Conservation (phyloP, 2,888 invertebrate genomes). For the Volucella bombylans region DNA sequence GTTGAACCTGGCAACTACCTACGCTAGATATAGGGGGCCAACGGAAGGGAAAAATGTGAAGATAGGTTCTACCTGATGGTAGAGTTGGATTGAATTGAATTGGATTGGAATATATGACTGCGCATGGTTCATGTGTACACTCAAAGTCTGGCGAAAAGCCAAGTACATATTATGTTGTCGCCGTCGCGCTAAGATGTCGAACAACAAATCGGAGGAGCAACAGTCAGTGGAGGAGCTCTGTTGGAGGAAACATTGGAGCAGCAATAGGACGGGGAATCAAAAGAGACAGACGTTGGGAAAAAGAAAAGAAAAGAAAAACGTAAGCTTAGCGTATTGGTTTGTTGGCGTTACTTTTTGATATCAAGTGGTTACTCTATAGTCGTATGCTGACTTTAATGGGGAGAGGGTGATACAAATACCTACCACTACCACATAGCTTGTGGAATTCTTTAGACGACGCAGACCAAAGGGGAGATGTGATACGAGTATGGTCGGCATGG, state of each 20-base stretch:
- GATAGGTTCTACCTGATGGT: conserved; percentile 43
- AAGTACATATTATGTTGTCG: conserved; percentile 70
- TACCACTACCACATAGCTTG: conserved; percentile 9
- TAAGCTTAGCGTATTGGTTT: conserved; percentile 26
- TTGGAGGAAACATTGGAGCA: background rate
- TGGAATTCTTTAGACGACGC: conserved; percentile 47
- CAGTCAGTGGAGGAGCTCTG: no score
- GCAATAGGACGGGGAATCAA: conserved; percentile 3
- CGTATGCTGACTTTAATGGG: conserved; percentile 2
- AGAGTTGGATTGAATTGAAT: background rate
- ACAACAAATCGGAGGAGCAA: background rate
- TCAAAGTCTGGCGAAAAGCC: conserved; percentile 61
- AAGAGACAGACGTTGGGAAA: background rate
- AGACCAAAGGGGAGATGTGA: background rate
- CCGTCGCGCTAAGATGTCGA: conserved; percentile 58
- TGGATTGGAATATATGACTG: conserved; percentile 58
- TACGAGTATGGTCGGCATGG: conserved; percentile 18
- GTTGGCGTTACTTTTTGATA: conserved; percentile 66
- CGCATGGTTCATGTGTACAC: conserved; percentile 65
- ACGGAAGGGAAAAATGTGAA: conserved; percentile 9
- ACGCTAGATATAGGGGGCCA: no score
- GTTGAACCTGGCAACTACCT: conserved; percentile 38
- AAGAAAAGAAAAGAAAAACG: conserved; percentile 3
- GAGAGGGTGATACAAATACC: conserved; percentile 22
- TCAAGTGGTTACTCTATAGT: conserved; percentile 61